Percentiles rank a stretch among this genome's conserved stretches.
Conservation (phyloP, 2,797 vertebrate species). For the Eupleurogrammus muticus region DNA sequence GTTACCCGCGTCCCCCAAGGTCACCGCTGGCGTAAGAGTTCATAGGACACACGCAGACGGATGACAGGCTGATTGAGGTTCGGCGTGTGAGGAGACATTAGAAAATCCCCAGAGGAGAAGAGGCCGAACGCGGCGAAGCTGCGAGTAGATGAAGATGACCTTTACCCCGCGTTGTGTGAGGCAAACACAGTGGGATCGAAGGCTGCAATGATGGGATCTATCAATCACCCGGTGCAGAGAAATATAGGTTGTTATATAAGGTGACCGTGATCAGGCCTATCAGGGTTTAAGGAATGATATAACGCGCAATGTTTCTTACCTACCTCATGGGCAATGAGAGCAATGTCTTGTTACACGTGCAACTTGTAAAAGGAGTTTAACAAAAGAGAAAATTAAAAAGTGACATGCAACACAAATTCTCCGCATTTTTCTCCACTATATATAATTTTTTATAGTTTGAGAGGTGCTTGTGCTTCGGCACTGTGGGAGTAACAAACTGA, state of each 20-base stretch:
- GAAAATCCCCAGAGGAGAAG: conserved; percentile 25
- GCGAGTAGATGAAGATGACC: conserved; percentile 41
- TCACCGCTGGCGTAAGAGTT: conserved; percentile 37
- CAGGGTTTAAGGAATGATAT: conserved; percentile 43
- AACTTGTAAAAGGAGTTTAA: conserved; percentile 5
- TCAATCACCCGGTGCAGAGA: conserved; percentile 55
- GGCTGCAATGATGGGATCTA: conserved; percentile 40
- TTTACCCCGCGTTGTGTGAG: conserved; percentile 37
- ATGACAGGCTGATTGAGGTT: conserved; percentile 46
- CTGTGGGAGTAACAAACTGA: background rate
- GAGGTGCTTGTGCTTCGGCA: background rate
- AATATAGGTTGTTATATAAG: conserved; percentile 50
- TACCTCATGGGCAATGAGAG: conserved; percentile 26
- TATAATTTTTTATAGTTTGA: background rate
- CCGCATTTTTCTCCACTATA: background rate
- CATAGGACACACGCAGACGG: conserved; percentile 48
- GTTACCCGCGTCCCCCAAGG: conserved; percentile 62
- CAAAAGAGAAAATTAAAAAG: background rate
- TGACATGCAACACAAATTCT: conserved; percentile 1
- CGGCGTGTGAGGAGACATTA: background rate
- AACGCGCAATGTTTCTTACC: conserved; percentile 21
- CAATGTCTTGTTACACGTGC: conserved; percentile 9
- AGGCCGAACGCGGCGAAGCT: conserved; percentile 4
- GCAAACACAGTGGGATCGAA: conserved; percentile 39
- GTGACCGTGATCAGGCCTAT: conserved; percentile 51